These are phyloP conservation scores for Anadara kagoshimensis DNA, from an alignment of 1,140 invertebrate species.

Conservation along the genomic window DNA sequence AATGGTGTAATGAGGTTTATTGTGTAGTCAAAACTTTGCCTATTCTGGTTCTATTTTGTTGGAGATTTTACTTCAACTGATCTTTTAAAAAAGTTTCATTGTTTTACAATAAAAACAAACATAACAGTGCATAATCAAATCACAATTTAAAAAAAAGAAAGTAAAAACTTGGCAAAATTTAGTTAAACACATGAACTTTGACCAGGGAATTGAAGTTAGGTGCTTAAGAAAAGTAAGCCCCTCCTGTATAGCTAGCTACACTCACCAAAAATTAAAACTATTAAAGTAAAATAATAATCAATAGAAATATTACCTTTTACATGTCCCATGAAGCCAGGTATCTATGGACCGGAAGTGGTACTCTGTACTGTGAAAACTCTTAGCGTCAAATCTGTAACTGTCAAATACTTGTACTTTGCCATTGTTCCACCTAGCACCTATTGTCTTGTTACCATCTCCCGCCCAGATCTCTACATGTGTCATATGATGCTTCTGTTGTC, in stretches of 20 bases:
- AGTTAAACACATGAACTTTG: too few relatives aligned
- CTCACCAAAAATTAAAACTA: too few relatives aligned
- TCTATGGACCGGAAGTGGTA: conserved; percentile 73
- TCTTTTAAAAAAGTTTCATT: too few relatives aligned
- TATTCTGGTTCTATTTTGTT: conserved; percentile 14
- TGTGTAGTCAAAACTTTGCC: conserved; percentile 6
- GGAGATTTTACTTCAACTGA: too few relatives aligned
- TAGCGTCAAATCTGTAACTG: conserved; percentile 70
- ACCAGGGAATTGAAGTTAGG: too few relatives aligned
- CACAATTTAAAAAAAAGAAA: too few relatives aligned
- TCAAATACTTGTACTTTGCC: conserved; percentile 73
- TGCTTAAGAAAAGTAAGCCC: too few relatives aligned
- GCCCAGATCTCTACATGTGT: conserved; percentile 74
- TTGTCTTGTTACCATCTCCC: conserved; percentile 71
- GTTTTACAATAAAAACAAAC: too few relatives aligned
- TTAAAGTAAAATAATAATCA: not conserved
- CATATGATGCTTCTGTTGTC: conserved; percentile 72
- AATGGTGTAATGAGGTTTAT: not conserved
- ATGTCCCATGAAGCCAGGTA: conserved; percentile 73
- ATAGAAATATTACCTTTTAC: conserved; percentile 63
- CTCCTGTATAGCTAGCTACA: too few relatives aligned
- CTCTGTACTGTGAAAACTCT: conserved; percentile 67
- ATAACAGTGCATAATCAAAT: too few relatives aligned
- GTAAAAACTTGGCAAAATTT: too few relatives aligned
- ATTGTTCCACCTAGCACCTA: conserved; percentile 74